phyloP scores from a whole-genome alignment of 2,113 vertebrate species.

The Lates calcarifer region DNA sequence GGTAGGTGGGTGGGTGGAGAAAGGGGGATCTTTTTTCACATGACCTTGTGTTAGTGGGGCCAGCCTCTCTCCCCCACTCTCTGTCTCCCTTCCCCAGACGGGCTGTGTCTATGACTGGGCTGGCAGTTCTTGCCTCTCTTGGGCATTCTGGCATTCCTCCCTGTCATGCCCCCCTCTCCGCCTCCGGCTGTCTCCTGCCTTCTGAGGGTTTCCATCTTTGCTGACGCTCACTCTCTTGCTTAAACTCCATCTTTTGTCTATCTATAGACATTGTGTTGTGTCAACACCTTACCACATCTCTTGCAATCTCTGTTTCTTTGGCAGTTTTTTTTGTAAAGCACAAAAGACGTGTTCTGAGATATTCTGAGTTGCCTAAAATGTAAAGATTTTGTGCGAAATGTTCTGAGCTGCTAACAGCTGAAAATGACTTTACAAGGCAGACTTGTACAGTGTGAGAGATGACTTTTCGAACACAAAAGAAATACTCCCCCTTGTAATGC shows the following conservation, averaged over 20 bases:
- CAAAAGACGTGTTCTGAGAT: not conserved
- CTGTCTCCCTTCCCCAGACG: conserved; percentile 82
- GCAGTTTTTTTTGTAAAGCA: not conserved
- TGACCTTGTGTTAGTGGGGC: conserved; percentile 79
- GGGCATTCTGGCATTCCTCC: conserved; percentile 93
- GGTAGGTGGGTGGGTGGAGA: conserved; percentile 57
- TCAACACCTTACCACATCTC: conserved; percentile 27
- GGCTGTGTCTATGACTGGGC: conserved; percentile 86
- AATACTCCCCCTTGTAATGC: conserved; percentile 18
- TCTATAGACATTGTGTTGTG: conserved; percentile 30
- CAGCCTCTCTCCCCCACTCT: conserved; percentile 60
- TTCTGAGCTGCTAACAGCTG: not conserved
- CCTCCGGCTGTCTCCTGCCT: conserved; percentile 75
- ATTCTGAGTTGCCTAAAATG: not conserved
- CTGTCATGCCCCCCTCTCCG: conserved; percentile 71
- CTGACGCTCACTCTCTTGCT: conserved; percentile 42
- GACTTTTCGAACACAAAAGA: conserved; percentile 7
- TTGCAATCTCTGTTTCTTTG: conserved; percentile 11
- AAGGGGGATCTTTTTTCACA: conserved; percentile 79
- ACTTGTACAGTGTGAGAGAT: not conserved
- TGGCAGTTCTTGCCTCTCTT: conserved; percentile 89
- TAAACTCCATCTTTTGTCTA: conserved; percentile 45
- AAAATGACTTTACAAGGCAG: not conserved
- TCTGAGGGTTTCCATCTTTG: conserved; percentile 69
- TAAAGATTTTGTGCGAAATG: not conserved